phyloP scores from a whole-genome alignment of 2,113 vertebrate species.

The Tragelaphus scriptus region DNA sequence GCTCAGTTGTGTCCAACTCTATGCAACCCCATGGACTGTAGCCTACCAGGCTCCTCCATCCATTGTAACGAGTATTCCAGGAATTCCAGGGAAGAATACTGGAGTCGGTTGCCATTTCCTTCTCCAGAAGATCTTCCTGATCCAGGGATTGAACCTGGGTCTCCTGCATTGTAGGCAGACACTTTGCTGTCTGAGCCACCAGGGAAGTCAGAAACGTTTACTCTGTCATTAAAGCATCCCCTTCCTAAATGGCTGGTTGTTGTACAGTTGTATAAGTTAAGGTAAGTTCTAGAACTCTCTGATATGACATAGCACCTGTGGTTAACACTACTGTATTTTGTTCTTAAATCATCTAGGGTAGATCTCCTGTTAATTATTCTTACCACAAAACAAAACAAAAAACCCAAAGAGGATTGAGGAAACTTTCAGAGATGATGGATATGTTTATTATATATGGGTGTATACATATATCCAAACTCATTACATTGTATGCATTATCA shows the following conservation, averaged over 20 bases:
- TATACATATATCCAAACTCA: not conserved
- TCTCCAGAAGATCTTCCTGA: not conserved
- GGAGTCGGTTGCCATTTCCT: not conserved
- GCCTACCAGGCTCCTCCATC: not conserved
- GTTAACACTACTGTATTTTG: not conserved
- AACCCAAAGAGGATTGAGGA: not conserved
- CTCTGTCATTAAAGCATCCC: not conserved
- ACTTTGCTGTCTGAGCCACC: not conserved
- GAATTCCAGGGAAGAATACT: not conserved
- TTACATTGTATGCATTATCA: not conserved
- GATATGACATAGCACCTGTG: not conserved
- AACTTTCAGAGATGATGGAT: not conserved
- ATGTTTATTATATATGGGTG: not conserved
- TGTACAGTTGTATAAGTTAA: not conserved
- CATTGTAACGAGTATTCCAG: not conserved
- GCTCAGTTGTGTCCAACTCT: not conserved
- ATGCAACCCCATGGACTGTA: not conserved
- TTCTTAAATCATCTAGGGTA: not conserved
- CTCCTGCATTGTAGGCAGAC: not conserved
- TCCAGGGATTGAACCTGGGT: not conserved
- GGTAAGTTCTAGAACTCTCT: not conserved
- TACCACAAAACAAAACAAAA: not conserved
- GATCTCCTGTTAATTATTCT: not conserved
- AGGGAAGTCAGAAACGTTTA: not conserved
- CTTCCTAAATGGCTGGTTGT: not conserved